phyloP scores from a whole-genome alignment of 2,797 vertebrate genomes.

The Thaleichthys pacificus region DNA sequence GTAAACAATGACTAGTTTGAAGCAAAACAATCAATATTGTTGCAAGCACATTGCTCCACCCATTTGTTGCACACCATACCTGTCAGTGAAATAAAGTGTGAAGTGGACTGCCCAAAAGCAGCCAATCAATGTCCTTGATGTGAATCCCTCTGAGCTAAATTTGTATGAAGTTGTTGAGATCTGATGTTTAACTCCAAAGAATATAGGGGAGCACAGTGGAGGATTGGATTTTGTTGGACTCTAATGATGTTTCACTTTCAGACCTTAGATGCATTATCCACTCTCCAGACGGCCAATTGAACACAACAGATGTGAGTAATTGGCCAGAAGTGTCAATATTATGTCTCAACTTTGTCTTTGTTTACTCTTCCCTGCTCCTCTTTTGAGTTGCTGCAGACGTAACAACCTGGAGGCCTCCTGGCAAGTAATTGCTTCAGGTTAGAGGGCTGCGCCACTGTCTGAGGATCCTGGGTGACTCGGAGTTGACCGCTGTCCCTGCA shows the following conservation, averaged over 20 bases:
- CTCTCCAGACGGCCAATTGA: constrained; percentile 50
- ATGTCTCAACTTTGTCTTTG: constrained; percentile 55
- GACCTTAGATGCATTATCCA: constrained; percentile 47
- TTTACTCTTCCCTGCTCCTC: constrained; percentile 51
- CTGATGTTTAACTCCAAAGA: constrained; percentile 10
- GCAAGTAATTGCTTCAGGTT: constrained; percentile 59
- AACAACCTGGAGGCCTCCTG: constrained; percentile 40
- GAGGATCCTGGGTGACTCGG: constrained; percentile 45
- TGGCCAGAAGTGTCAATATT: constrained; percentile 64
- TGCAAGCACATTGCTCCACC: constrained; percentile 25
- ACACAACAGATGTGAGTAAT: constrained; percentile 64
- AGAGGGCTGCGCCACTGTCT: constrained; percentile 41
- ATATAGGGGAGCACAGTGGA: constrained; percentile 21
- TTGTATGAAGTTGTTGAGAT: not conserved
- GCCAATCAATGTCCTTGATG: constrained; percentile 16
- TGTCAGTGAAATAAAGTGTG: constrained; percentile 11
- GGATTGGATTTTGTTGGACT: constrained; percentile 36
- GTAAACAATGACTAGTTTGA: constrained; percentile 30
- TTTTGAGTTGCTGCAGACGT: constrained; percentile 50
- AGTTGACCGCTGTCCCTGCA: constrained; percentile 60
- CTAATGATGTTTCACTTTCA: constrained; percentile 50
- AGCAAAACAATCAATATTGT: constrained; percentile 41
- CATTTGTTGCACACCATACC: not conserved
- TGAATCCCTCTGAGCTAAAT: constrained; percentile 13
- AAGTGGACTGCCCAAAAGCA: constrained; percentile 16